Percentiles rank a stretch among this genome's conserved stretches.
These are phyloP conservation scores for Dynastes tityus DNA, from an alignment of 2,888 invertebrate genomes.

Conservation along the genomic window DNA sequence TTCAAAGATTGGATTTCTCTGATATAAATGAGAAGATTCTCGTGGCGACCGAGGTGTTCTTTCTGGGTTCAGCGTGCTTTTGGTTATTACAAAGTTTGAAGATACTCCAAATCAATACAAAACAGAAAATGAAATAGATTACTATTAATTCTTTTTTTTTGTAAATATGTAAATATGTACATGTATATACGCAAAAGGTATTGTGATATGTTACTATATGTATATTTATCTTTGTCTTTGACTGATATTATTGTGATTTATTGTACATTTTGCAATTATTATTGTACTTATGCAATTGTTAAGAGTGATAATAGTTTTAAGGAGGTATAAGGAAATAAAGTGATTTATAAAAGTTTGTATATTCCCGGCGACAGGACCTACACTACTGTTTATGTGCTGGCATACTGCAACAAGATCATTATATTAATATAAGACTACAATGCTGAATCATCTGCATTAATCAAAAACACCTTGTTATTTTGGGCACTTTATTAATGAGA, in stretches of 20 bases:
- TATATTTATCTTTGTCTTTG: conserved; percentile 4
- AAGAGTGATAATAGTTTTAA: conserved; percentile 12
- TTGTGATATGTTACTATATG: conserved; percentile 27
- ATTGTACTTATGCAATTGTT: conserved; percentile 19
- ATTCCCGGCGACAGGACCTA: background rate
- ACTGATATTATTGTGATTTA: conserved; percentile 47
- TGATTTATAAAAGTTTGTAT: background rate
- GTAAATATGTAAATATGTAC: background rate
- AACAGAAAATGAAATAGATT: conserved; percentile 54
- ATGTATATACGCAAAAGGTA: background rate
- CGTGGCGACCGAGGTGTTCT: conserved; percentile 74
- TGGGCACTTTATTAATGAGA: too few relatives aligned
- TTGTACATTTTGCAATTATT: conserved; percentile 14
- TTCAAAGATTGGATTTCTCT: conserved; percentile 69
- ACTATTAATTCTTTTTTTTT: background rate
- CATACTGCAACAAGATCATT: too few relatives aligned
- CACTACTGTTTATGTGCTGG: too few relatives aligned
- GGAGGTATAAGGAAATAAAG: background rate
- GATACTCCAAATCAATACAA: conserved; percentile 73
- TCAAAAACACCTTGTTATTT: too few relatives aligned
- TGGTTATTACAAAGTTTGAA: conserved; percentile 77
- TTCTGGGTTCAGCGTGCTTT: conserved; percentile 76
- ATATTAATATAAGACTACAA: too few relatives aligned
- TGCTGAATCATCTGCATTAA: too few relatives aligned
- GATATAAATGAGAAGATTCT: conserved; percentile 68